These are phyloP conservation scores for Apamea anceps DNA, from an alignment of 2,888 invertebrate genomes.

Conservation along the genomic window DNA sequence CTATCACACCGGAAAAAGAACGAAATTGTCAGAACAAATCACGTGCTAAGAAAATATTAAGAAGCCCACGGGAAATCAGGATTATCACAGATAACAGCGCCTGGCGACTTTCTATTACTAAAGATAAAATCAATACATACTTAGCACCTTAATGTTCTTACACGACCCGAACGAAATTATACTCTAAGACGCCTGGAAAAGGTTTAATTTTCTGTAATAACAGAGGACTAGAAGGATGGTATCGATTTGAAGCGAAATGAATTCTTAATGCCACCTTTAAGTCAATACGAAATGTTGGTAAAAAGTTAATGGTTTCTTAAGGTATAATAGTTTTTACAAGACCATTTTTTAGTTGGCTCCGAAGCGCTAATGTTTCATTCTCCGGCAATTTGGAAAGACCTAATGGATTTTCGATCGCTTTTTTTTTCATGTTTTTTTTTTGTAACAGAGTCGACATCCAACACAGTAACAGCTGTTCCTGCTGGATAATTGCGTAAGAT, in stretches of 20 bases:
- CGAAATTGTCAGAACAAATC: constrained; percentile 14
- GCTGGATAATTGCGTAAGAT: neutral
- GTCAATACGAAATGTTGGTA: constrained; percentile 37
- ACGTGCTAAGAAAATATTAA: constrained; percentile 32
- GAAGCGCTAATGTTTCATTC: constrained; percentile 20
- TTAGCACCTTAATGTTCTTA: constrained; percentile 54
- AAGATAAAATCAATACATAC: constrained; percentile 63
- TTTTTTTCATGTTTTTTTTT: neutral
- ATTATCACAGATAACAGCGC: constrained; percentile 47
- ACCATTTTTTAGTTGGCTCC: constrained; percentile 25
- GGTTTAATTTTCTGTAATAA: constrained; percentile 32
- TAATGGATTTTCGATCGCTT: constrained; percentile 24
- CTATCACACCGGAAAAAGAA: neutral
- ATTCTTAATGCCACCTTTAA: constrained; percentile 58
- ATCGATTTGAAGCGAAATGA: constrained; percentile 56
- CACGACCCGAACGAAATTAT: constrained; percentile 2
- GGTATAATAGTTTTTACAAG: constrained; percentile 40
- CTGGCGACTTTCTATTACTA: constrained; percentile 45
- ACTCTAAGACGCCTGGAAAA: neutral
- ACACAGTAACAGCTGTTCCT: no score
- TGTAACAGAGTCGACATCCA: no score
- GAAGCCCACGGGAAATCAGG: constrained; percentile 59
- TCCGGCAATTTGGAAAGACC: constrained; percentile 2
- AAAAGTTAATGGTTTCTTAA: constrained; percentile 53
- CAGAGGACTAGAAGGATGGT: constrained; percentile 32